Base-by-base conservation (phyloP, 2,888 invertebrate species). In the Cephus sareptanus region DNA sequence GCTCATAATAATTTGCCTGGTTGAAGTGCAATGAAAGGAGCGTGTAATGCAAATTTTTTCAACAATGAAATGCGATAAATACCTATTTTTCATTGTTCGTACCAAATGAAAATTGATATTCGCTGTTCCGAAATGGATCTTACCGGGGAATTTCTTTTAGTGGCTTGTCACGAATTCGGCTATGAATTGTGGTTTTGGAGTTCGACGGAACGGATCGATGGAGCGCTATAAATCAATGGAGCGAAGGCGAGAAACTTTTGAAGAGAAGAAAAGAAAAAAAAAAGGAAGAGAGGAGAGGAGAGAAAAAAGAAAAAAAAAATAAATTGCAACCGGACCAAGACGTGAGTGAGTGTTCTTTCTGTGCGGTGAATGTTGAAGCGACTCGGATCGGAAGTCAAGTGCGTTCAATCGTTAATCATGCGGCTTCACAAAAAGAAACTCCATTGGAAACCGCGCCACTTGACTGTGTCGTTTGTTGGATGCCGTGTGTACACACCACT, bases 381-480 rank as follows among this genome's bases (percentile, higher is more conserved):
- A 84, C 83, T 85, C 83, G 83, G 88, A 90, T 90, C 91, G 89
- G 90, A 90, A 91, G 90, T 91, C 90, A 89, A 90, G 90, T 90
- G 91, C 90, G 89, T 90, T 88, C 88, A 85, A 88, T 91, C 91
- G 90, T 91, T 91, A 91, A 91, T 91, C 91, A 91, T 87, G 85
- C 80, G 85, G 85, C 80, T 85, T 80, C 80, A 85, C 85, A 86
- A 86, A 88, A 89, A 89, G 87, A 87, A 87, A 83, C 74, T 77
- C 86, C 85, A 87, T 87, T 85, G 85, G 89, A 88, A 87, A 88
- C 85, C 85, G 78, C 84, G 81, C 82, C 75, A 81, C 81, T 80
- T 80, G 80, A 81, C 83, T 81, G 83, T 85, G 82, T 85, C 79
- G 82, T 86, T 87, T 87, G 85, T 84, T 83, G 84, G 81, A 81